Base-by-base conservation (phyloP, 1,140 invertebrate genomes). In the Heliconius congener region DNA sequence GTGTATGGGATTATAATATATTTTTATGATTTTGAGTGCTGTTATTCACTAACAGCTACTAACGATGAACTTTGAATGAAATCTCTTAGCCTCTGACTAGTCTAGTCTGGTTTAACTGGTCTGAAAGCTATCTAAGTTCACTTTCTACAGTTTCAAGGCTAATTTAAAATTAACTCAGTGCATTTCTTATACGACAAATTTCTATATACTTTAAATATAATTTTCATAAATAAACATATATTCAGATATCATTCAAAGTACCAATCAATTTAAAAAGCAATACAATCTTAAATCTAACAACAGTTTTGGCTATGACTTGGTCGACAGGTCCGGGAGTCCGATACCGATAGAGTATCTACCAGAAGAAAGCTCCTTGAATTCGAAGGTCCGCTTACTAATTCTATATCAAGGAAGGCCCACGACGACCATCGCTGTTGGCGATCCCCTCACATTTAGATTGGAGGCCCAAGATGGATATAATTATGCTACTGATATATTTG, bases 391-490 rank as follows among this genome's bases (percentile, higher is more conserved):
- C 27, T 90, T 99, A 78, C 95, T 98, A 92, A 98, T 98, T 81
- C 87, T 99, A 9, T 99, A 98, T 88, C 97, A 98, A 93, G 98
- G 98, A 23, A 95, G 98, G 84, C 98, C 98, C 1, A 99, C 98
- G 0, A 99, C 98, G 0, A 98, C 98, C 0, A 98, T 99, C 66
- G 98, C 98, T 4, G 98, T 99, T n/a, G 98, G 98, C 16, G 98
- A 99, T 95, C 98, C 98, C 0, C 91, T 99, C 1, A 98, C 98
- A 2, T 98, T 99, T 95, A 96, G 97, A 77, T 90, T 99, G 42
- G 98, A 98, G 95, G 97, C 98, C 1, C 97, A 98, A 92, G 97
- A 98, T 88, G 98, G 98, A 83, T 98, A 98, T 86, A 98, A 98
- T 91, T 98, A 98, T 82, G 96, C 96, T 0, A 97, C 97, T 0